phyloP scores from a whole-genome alignment of 2,113 vertebrate species.

The Theristicus caerulescens region DNA sequence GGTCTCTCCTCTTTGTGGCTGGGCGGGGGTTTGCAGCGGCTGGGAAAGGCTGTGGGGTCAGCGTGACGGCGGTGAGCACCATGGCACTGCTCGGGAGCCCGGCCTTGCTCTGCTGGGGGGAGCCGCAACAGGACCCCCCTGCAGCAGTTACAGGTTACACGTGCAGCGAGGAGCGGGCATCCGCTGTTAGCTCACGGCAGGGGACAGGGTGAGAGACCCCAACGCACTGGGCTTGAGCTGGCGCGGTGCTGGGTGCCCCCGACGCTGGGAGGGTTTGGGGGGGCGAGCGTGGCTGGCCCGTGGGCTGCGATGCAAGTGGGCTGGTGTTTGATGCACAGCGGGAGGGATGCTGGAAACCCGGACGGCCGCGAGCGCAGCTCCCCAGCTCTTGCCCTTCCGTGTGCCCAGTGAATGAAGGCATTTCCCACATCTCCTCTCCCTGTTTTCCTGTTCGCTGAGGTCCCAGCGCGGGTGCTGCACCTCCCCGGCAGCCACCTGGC shows the following conservation, averaged over 20 bases:
- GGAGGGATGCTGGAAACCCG: background rate
- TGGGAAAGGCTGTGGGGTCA: background rate
- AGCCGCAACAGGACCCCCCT: background rate
- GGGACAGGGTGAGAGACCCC: background rate
- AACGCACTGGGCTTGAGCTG: background rate
- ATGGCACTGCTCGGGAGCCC: background rate
- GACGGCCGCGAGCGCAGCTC: fast-evolving
- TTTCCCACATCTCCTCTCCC: background rate
- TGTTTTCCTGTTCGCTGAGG: background rate
- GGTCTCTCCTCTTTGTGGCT: background rate
- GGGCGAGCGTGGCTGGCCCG: background rate
- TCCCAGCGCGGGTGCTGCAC: background rate
- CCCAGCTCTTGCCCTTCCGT: background rate
- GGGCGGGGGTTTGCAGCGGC: background rate
- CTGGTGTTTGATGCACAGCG: background rate
- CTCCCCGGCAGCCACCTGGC: background rate
- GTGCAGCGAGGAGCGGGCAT: background rate
- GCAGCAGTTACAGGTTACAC: background rate
- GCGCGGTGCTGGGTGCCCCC: background rate
- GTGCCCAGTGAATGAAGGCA: background rate
- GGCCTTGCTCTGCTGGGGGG: background rate
- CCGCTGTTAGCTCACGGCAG: background rate
- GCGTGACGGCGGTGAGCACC: background rate
- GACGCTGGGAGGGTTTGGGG: background rate
- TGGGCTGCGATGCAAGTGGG: background rate